Evolutionary conservation across 2,113 vertebrate genomes (phyloP), one percentile per base, ranked within the genome.

Genomic region (Nothocercus nigrocapillus): DNA sequence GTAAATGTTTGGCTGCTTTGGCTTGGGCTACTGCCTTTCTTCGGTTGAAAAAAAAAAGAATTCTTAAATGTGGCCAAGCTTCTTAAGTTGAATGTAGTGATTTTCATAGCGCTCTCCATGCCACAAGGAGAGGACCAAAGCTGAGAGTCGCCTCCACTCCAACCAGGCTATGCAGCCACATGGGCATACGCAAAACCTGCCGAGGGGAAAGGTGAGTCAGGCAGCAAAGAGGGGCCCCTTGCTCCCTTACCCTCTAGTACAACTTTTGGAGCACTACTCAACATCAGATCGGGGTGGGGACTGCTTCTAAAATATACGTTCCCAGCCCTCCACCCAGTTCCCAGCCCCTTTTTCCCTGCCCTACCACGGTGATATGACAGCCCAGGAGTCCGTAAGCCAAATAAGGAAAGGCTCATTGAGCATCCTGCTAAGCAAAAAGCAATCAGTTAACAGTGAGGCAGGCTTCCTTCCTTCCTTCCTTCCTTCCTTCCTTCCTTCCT

Each of bases 1-100:
- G 72, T 79, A 94, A 87, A 67, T 27, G 17, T 80, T 82, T 75
- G 47, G 20, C 66, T 88, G 42, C 61, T 88, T 91, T 90, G 85
- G 61, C 79, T 91, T 89, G n/a, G 61, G 61, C 75, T 75, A 49
- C 51, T 0, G 5, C 56, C 56, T 88, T 91, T 56, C 49, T 88
- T 62, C 36, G 34, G 17, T 61, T 45, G 2, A 77, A 40, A 59
- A 27, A 25, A 22, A 22, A 6, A 24, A 19, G 5, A 24, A 12
- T 2, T 61, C 16, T 73, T 82, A 59, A 91, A 63, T 17, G 10
- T 5, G 69, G 61, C 51, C 82, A 90, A 93, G 79, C 68, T 74
- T 91, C 30, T 93, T 78, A 59, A 51, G 72, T 30, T 90, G 61
- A 30, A 83, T 88, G 28, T 34, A 73, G 25, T 82, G 47, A 25